Evolutionary conservation across 1,140 invertebrate genomes (phyloP).

Genomic region (Euborellia annulipes): DNA sequence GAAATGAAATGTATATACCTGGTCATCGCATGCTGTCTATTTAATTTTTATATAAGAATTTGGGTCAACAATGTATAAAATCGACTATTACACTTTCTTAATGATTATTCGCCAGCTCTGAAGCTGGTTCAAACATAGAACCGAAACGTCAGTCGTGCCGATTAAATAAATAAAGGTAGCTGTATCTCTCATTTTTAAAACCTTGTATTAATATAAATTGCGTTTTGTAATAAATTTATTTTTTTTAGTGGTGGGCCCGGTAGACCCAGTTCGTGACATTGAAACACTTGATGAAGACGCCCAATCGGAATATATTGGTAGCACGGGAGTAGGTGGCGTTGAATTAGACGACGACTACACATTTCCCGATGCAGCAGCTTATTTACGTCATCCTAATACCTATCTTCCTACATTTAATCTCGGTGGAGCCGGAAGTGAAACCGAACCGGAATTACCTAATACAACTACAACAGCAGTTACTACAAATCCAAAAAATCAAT

Average conservation of each 20-base stretch:
- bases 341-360: slow-evolving; percentile 29
- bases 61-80: no score
- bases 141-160: no score
- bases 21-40: no score
- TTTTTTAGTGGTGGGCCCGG: slow-evolving; percentile 12
- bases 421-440: slow-evolving; percentile 11
- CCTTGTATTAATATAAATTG: no score
- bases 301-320: slow-evolving; percentile 50
- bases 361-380: slow-evolving; percentile 41
- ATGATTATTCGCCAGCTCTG: no score
- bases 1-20: no score
- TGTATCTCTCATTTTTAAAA: slow-evolving; percentile 1
- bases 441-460: slow-evolving; percentile 11
- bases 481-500: background rate
- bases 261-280: slow-evolving; percentile 44
- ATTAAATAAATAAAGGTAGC: slow-evolving; percentile 2
- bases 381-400: slow-evolving; percentile 65
- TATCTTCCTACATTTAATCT: slow-evolving; percentile 47
- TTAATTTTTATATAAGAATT: no score
- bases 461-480: no score
- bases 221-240: slow-evolving; percentile 2
- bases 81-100: no score
- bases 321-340: slow-evolving; percentile 16
- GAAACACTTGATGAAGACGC: slow-evolving; percentile 51
- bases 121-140: no score